phyloP scores from a whole-genome alignment of 2,797 vertebrate genomes.

The Hipposideros larvatus region DNA sequence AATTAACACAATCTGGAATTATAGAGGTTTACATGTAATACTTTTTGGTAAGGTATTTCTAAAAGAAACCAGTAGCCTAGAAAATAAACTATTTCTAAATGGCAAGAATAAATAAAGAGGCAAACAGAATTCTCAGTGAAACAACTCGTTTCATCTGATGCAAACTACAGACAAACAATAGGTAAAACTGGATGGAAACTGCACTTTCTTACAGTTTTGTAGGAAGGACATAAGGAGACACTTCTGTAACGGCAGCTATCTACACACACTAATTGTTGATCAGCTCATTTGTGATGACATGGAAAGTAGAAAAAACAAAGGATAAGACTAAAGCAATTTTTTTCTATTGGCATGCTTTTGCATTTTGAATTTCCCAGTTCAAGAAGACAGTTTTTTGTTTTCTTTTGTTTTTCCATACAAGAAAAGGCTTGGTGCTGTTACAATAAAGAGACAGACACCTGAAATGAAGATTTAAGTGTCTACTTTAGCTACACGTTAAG shows the following conservation, averaged over 20 bases:
- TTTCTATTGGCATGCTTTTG: not conserved
- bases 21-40: not conserved
- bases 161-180: not conserved
- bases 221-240: not conserved
- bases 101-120: not conserved
- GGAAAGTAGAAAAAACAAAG: not conserved
- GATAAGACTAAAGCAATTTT: not conserved
- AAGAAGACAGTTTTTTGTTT: not conserved
- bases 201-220: not conserved
- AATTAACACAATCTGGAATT: not conserved
- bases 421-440: not conserved
- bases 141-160: not conserved
- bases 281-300: not conserved
- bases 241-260: not conserved
- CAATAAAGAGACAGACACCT: not conserved
- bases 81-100: not conserved
- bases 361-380: not conserved
- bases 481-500: not conserved
- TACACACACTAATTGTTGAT: fast-evolving
- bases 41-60: not conserved
- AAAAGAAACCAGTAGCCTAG: not conserved
- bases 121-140: not conserved
- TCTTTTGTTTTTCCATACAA: not conserved
- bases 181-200: fast-evolving
- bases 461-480: not conserved